Base-by-base conservation (phyloP, 1,140 invertebrate genomes). In the Tetranychus urticae region DNA sequence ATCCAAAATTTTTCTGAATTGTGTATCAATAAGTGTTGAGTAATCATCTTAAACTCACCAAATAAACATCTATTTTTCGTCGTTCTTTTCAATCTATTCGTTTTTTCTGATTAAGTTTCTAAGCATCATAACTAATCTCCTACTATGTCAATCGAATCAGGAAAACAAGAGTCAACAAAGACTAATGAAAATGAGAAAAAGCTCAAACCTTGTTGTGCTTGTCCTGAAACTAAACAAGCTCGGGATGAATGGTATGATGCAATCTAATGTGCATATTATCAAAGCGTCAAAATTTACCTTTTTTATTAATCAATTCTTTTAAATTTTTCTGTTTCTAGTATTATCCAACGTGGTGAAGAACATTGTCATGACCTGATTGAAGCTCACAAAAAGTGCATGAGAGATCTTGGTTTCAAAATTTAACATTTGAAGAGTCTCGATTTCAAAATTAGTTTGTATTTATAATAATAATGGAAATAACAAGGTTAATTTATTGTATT, bases 331-430 rank as follows among this genome's bases (percentile, higher is more conserved):
- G 70, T 64, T 82, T 84, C 65, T 77, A 92, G 90, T 69, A 92
- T 97, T 59, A 81, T 94, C 46, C 82, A 89, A 70, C 84, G 83
- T 65, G 93, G 93, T 0, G 86, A 96, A 77, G 88, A 88, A 71
- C 83, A 93, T 67, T 98, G 93, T 70, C 75, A 78, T 52, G 75
- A 82, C 56, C 73, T 90, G 33, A 97, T 97, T 62, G 90, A 97
- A 77, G 89, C 89, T 36, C 93, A 98, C 71, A 92, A 91, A 76
- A 79, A 84, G 67, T 97, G 93, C 74, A 93, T 97, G 90, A 80
- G 87, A 67, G 82, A 86, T 67, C 75, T 88, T 74, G 93, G 93
- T 58, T 98, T 97, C 71, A 92, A 96, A 65, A 84, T 96, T 65
- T 96, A 80, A 76, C 45, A n/a, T 56, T 54, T 54, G 8, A 54